phyloP scores from a whole-genome alignment of 2,113 vertebrate species.

The Acinonyx jubatus region DNA sequence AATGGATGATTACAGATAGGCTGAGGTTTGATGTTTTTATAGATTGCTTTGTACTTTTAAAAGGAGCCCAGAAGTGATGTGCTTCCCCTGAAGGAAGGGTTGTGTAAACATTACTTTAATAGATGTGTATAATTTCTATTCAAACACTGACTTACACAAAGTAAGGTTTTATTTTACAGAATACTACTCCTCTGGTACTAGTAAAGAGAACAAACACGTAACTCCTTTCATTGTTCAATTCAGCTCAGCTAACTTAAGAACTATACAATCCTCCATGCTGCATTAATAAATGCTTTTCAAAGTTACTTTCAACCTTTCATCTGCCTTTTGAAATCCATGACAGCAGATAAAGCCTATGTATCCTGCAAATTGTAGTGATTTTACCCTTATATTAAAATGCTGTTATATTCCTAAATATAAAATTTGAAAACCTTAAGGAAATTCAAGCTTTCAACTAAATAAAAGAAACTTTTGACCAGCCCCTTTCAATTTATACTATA shows the following conservation, averaged over 20 bases:
- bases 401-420: background rate
- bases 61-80: background rate
- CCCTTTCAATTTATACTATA: background rate
- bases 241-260: background rate
- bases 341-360: background rate
- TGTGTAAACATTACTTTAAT: background rate
- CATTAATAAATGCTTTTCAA: conserved; percentile 17
- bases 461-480: background rate
- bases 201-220: background rate
- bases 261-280: background rate
- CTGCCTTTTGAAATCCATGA: background rate
- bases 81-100: background rate
- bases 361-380: background rate
- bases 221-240: background rate
- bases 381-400: background rate
- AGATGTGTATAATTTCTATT: background rate
- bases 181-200: background rate
- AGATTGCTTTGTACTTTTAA: background rate
- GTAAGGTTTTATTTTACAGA: background rate
- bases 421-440: background rate
- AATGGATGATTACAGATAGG: background rate
- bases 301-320: background rate
- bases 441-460: background rate
- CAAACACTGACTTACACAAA: background rate
- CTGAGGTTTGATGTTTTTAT: background rate